Percentiles rank a stretch among this genome's conserved stretches.
These are phyloP conservation scores for Drosophila meridiana DNA, from an alignment of 2,888 invertebrate genomes.

Conservation along the genomic window DNA sequence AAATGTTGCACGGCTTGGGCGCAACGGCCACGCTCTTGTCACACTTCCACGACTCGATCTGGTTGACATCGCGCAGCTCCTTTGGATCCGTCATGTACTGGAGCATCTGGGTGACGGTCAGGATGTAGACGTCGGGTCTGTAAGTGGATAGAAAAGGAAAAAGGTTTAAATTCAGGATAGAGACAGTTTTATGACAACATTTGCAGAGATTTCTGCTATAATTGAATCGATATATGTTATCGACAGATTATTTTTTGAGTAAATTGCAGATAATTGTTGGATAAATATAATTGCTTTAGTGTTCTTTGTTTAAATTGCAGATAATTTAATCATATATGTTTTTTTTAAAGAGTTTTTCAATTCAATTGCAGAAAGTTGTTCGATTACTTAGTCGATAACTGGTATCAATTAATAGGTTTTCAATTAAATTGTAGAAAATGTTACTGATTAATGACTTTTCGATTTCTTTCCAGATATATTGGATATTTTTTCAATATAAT, in stretches of 20 bases:
- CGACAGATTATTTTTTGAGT: background rate
- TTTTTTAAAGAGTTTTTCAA: background rate
- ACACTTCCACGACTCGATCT: slow-evolving; percentile 93
- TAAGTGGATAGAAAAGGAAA: slow-evolving; percentile 58
- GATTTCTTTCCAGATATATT: background rate
- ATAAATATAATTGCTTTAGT: too few species aligned
- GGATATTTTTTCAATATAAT: background rate
- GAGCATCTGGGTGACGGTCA: slow-evolving; percentile 94
- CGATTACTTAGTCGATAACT: background rate
- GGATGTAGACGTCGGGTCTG: slow-evolving; percentile 94
- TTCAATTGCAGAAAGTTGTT: background rate
- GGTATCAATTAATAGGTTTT: background rate
- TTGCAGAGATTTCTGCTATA: too few species aligned
- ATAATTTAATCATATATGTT: too few species aligned
- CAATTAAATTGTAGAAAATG: background rate
- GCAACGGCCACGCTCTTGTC: slow-evolving; percentile 90
- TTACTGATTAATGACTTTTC: background rate
- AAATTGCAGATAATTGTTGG: background rate
- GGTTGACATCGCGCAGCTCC: slow-evolving; percentile 88
- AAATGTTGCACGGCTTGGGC: slow-evolving; percentile 90
- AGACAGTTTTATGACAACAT: background rate
- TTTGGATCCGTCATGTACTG: slow-evolving; percentile 96
- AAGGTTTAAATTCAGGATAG: slow-evolving; percentile 5
- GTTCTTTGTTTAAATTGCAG: too few species aligned
- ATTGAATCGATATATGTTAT: background rate